These are phyloP conservation scores for Girardia tigrina DNA, from an alignment of 2,888 invertebrate genomes.

Conservation along the genomic window DNA sequence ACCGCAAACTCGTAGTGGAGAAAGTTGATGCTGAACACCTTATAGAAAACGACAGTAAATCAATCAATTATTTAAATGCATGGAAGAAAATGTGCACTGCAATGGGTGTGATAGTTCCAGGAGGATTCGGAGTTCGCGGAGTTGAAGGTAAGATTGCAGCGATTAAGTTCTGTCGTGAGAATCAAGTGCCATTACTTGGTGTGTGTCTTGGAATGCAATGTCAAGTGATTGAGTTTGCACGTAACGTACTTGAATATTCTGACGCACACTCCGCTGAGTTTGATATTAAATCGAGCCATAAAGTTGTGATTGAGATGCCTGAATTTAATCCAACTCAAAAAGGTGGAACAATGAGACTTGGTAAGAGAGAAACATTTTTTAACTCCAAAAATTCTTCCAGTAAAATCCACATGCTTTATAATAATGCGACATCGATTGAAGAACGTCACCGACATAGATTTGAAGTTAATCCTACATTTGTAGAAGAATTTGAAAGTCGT, in stretches of 20 bases:
- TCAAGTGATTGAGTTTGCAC: conserved; percentile 79
- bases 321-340: conserved; percentile 75
- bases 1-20: conserved; percentile 62
- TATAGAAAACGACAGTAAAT: conserved; percentile 61
- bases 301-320: conserved; percentile 91
- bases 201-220: conserved; percentile 92
- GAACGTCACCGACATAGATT: conserved; percentile 87
- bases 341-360: conserved; percentile 94
- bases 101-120: conserved; percentile 76
- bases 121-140: conserved; percentile 88
- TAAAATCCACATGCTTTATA: conserved; percentile 42
- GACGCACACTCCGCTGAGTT: conserved; percentile 78
- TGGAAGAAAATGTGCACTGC: not conserved
- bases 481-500: conserved; percentile 59
- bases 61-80: conserved; percentile 50
- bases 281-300: conserved; percentile 60
- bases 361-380: conserved; percentile 75
- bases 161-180: conserved; percentile 76
- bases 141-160: conserved; percentile 89
- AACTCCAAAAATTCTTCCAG: conserved; percentile 43
- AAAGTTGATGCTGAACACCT: conserved; percentile 80
- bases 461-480: conserved; percentile 78
- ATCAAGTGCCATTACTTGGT: conserved; percentile 62
- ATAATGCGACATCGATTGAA: conserved; percentile 56
- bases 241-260: conserved; percentile 58